A percentile compares a stretch with the other conserved stretches of the same genome.
These are phyloP conservation scores for Caenorhabditis tropicalis DNA, from an alignment of 1,140 invertebrate species.

Conservation along the genomic window DNA sequence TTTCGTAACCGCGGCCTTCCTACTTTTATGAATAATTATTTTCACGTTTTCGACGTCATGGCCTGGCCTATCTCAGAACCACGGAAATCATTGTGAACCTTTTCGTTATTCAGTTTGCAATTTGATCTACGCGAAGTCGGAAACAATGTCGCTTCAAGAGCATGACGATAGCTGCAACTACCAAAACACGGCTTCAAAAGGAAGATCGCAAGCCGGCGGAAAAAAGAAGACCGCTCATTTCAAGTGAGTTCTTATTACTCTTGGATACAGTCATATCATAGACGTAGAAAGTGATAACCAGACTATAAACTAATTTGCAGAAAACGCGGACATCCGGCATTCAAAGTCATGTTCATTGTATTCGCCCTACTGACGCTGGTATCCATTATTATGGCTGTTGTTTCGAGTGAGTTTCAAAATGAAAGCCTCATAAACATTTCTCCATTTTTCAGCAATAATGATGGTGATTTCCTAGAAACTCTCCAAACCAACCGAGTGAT, in stretches of 20 bases:
- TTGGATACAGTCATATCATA: neutral
- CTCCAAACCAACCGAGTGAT: neutral
- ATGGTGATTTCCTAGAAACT: neutral
- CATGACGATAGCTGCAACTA: neutral
- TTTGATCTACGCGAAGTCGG: conserved; percentile 14
- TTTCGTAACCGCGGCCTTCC: too few relatives aligned
- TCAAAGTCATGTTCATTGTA: conserved; percentile 32
- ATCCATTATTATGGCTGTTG: neutral
- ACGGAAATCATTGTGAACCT: too few relatives aligned
- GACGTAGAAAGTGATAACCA: neutral
- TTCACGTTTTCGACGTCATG: too few relatives aligned
- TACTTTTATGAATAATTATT: too few relatives aligned
- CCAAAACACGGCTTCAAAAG: neutral
- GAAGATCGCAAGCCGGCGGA: neutral
- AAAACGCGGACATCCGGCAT: conserved; percentile 29
- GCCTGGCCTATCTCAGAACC: neutral
- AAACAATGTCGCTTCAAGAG: conserved; percentile 43
- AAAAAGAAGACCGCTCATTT: conserved; percentile 29
- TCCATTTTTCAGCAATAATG: neutral
- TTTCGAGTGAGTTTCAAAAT: neutral
- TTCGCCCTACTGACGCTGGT: neutral
- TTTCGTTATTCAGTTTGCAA: neutral
- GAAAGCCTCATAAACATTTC: neutral
- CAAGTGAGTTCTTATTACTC: neutral
- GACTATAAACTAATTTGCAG: neutral